Percentiles rank a stretch among this genome's conserved stretches.
Conservation (phyloP, 2,113 vertebrate genomes). For the Colaptes auratus region DNA sequence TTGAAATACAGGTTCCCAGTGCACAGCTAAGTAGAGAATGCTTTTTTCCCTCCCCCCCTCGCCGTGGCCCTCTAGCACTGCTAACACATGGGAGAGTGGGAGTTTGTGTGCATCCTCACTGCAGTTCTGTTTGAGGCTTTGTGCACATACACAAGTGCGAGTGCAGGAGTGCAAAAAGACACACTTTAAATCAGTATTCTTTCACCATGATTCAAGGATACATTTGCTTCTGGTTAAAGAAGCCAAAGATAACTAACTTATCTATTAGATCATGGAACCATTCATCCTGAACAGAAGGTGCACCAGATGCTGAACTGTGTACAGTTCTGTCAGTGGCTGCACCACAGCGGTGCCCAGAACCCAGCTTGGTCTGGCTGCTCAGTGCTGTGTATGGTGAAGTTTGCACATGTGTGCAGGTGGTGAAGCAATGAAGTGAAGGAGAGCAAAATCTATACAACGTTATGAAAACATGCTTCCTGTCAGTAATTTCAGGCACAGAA, state of each 20-base stretch:
- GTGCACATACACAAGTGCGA: fast-evolving
- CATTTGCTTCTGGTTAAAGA: neutral
- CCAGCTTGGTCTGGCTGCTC: neutral
- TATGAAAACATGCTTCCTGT: neutral
- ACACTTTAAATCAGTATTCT: neutral
- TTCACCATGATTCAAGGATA: neutral
- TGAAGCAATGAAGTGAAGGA: neutral
- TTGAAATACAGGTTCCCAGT: constrained; percentile 55
- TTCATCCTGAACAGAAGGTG: neutral
- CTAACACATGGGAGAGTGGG: neutral
- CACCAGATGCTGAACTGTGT: neutral
- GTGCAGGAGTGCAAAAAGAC: neutral
- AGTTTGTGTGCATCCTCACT: neutral
- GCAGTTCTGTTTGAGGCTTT: neutral
- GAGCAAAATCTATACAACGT: neutral
- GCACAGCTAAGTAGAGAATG: neutral
- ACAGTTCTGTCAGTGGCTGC: neutral
- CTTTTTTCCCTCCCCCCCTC: constrained; percentile 23
- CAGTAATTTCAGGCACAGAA: neutral
- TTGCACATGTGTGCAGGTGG: neutral
- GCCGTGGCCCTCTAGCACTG: constrained; percentile 32
- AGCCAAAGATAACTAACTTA: neutral
- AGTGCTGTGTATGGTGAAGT: neutral
- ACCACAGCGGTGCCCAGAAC: neutral
- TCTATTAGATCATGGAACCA: neutral